Evolutionary conservation across 30 jellyfish, hydroid and myxozoan genomes (phyloP).

Genomic region (Cassiopea xamachana): DNA sequence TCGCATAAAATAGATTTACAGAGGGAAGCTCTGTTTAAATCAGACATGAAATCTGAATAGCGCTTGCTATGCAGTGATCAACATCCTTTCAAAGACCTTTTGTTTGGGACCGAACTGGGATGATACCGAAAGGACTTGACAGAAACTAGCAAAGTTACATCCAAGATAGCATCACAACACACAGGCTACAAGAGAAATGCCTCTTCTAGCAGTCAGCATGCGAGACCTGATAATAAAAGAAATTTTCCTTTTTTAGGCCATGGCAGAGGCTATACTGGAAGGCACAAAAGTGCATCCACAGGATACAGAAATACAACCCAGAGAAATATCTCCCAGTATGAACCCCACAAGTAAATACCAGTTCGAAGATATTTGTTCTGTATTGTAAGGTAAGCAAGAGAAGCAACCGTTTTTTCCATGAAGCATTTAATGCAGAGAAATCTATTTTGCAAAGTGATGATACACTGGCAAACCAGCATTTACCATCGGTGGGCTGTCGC

Average conservation of each 20-base stretch:
- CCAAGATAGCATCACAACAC: neutral
- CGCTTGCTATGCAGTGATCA: neutral
- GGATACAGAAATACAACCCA: neutral
- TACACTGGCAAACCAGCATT: no score
- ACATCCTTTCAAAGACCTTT: neutral
- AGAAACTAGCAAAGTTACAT: neutral
- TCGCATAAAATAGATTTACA: neutral
- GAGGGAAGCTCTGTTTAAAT: neutral
- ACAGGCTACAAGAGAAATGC: neutral
- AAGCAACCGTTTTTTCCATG: no score
- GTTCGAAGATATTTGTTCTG: neutral
- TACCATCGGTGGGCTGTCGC: no score
- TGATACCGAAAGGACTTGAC: neutral
- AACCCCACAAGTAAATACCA: neutral
- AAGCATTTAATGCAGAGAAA: no score
- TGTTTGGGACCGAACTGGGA: neutral
- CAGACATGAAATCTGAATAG: neutral
- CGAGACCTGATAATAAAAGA: neutral
- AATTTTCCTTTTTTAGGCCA: neutral
- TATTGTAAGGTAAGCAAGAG: neutral
- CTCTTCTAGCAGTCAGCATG: neutral
- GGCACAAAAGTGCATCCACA: neutral
- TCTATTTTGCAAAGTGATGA: no score
- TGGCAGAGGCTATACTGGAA: neutral
- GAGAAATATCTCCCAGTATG: neutral